Evolutionary conservation across 2,797 vertebrate species (phyloP).

Genomic region (Decapterus maruadsi): DNA sequence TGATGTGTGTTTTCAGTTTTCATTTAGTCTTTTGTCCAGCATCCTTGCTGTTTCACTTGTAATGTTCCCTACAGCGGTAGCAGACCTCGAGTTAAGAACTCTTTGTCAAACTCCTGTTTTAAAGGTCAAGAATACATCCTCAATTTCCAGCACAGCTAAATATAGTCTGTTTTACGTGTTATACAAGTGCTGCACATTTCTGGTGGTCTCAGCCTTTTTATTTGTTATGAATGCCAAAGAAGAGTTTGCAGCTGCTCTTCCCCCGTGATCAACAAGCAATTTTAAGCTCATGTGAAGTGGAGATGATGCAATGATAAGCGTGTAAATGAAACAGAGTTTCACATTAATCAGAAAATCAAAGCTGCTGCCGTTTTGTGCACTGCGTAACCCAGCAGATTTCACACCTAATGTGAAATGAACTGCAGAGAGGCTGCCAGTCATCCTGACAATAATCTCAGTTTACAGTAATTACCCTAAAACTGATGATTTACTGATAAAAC

Average conservation of each 20-base stretch:
- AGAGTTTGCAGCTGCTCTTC: constrained; percentile 12
- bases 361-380: background rate
- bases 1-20: background rate
- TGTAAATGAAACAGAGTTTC: constrained; percentile 48
- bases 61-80: background rate
- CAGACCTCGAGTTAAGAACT: background rate
- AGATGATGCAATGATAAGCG: constrained; percentile 44
- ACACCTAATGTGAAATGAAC: constrained; percentile 15
- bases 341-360: constrained; percentile 55
- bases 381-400: constrained; percentile 33
- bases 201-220: background rate
- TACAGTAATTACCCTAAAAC: constrained; percentile 1
- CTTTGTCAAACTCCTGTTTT: background rate
- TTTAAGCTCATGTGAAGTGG: constrained; percentile 35
- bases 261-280: constrained; percentile 38
- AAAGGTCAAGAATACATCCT: background rate
- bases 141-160: background rate
- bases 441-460: constrained; percentile 3
- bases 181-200: background rate
- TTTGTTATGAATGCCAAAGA: constrained; percentile 1
- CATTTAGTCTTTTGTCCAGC: background rate
- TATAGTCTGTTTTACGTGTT: background rate
- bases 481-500: background rate
- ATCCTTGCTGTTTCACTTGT: background rate
- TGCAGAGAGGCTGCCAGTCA: constrained; percentile 9